Evolutionary conservation across 2,113 vertebrate species (phyloP).

Genomic region (Psammodynastes pulverulentus): DNA sequence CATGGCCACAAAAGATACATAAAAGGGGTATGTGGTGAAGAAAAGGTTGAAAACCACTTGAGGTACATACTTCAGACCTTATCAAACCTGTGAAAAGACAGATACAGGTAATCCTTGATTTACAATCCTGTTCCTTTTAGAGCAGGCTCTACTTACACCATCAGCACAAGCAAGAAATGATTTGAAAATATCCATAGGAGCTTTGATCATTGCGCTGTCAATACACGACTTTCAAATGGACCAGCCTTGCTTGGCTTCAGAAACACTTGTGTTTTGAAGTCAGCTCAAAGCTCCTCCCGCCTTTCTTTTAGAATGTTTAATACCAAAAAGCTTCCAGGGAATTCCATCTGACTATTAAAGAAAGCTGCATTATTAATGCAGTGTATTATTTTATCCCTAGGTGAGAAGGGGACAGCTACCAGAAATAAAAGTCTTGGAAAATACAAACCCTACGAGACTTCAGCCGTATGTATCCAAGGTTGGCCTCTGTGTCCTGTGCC

Average conservation of each 20-base stretch:
- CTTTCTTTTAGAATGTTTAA: not conserved
- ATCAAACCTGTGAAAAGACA: not conserved
- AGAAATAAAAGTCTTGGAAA: not conserved
- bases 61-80: not conserved
- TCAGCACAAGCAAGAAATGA: not conserved
- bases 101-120: not conserved
- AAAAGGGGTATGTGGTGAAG: too few species aligned
- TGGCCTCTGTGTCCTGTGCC: slow-evolving; percentile 17
- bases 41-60: too few species aligned
- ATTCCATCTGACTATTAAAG: not conserved
- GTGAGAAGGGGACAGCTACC: not conserved
- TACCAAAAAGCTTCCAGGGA: not conserved
- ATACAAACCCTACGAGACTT: not conserved
- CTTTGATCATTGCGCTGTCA: not conserved
- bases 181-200: not conserved
- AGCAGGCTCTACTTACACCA: not conserved
- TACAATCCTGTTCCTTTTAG: not conserved
- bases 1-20: too few species aligned
- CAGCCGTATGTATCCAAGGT: not conserved
- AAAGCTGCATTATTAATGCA: not conserved
- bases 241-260: not conserved
- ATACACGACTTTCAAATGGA: too few species aligned
- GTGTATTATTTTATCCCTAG: not conserved
- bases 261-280: not conserved
- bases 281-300: too few species aligned